phyloP scores from a whole-genome alignment of 2,888 invertebrate species.

The Cetonia aurata region DNA sequence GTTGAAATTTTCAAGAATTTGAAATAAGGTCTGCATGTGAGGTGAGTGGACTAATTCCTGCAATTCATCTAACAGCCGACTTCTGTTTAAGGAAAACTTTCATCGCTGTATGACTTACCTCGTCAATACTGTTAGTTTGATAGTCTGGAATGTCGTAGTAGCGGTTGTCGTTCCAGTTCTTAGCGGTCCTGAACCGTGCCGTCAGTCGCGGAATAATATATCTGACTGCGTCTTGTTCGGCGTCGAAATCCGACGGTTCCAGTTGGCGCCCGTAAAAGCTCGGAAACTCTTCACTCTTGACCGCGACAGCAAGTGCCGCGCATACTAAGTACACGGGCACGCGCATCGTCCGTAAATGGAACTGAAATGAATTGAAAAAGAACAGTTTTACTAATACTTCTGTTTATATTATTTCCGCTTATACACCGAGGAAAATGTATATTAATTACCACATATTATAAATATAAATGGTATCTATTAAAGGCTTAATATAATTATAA shows the following conservation, averaged over 20 bases:
- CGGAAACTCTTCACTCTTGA: constrained; percentile 58
- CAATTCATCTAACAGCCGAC: too few species aligned
- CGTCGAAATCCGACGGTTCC: constrained; percentile 60
- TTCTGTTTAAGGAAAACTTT: too few species aligned
- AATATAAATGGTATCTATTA: too few species aligned
- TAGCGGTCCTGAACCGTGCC: constrained; percentile 67
- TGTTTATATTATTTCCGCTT: too few species aligned
- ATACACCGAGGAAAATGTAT: too few species aligned
- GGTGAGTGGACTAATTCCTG: too few species aligned
- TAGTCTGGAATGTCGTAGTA: constrained; percentile 66
- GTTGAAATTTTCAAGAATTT: too few species aligned
- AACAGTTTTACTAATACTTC: too few species aligned
- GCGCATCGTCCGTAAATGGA: constrained; percentile 61
- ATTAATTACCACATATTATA: too few species aligned
- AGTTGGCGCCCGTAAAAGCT: constrained; percentile 56
- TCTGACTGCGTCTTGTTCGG: constrained; percentile 65
- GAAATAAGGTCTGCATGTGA: too few species aligned
- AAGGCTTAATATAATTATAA: too few species aligned
- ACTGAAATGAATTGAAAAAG: constrained; percentile 41
- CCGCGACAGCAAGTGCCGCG: constrained; percentile 61
- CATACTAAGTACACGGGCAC: constrained; percentile 63
- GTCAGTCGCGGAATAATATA: constrained; percentile 70
- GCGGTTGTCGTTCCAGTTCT: constrained; percentile 63
- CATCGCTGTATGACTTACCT: too few species aligned
- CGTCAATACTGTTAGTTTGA: constrained; percentile 59